phyloP scores from a whole-genome alignment of 1,140 invertebrate species.

The Ceratosolen solmsi region DNA sequence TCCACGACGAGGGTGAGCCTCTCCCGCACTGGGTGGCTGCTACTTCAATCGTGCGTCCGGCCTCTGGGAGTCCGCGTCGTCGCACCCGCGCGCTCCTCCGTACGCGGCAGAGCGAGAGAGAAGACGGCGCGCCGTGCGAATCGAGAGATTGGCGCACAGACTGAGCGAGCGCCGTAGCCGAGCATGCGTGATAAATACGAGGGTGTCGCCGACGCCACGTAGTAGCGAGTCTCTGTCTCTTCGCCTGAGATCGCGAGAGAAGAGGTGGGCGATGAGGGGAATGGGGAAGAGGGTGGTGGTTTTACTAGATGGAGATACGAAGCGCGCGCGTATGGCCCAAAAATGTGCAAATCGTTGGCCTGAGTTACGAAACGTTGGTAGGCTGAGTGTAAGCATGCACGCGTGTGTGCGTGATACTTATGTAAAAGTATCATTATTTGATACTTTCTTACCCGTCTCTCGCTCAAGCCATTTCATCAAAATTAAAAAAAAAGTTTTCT shows the following conservation, averaged over 20 bases:
- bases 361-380: too few species aligned
- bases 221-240: neutral
- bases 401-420: too few species aligned
- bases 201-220: neutral
- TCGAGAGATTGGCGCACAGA: constrained; percentile 46
- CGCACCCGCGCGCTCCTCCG: neutral
- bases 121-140: constrained; percentile 36
- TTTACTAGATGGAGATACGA: neutral
- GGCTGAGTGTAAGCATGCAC: too few species aligned
- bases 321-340: neutral
- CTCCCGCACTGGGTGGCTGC: constrained; percentile 33
- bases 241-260: too few species aligned
- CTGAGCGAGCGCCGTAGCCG: constrained; percentile 45
- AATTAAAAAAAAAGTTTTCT: too few species aligned
- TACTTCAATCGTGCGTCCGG: neutral
- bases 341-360: too few species aligned
- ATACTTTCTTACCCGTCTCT: too few species aligned
- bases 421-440: too few species aligned
- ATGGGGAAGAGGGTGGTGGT: neutral
- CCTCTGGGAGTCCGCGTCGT: constrained; percentile 21
- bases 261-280: neutral
- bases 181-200: constrained; percentile 62
- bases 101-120: constrained; percentile 1
- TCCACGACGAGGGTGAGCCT: constrained; percentile 38
- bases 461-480: too few species aligned